A percentile compares a stretch with the other conserved stretches of the same genome.
Evolutionary conservation across 2,113 vertebrate species (phyloP).

Genomic region (Cephalopterus ornatus): DNA sequence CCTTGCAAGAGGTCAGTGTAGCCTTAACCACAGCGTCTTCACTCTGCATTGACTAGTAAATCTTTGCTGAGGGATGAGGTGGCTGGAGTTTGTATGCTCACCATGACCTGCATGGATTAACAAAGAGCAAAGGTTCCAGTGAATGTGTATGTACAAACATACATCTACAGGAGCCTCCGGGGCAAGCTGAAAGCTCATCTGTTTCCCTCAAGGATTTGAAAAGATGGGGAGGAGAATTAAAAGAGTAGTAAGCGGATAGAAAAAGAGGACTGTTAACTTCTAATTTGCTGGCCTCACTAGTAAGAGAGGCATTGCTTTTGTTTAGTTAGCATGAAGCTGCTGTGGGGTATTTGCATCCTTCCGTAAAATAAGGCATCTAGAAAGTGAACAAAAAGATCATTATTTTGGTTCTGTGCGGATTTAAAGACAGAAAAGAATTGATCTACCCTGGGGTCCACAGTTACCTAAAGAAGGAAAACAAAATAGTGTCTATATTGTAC

Average conservation of each 20-base stretch:
- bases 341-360: not conserved
- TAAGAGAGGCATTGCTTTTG: not conserved
- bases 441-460: not conserved
- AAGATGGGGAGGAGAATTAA: not conserved
- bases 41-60: constrained; percentile 3
- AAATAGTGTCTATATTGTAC: not conserved
- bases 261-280: not conserved
- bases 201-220: constrained; percentile 48
- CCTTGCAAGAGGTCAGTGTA: constrained; percentile 39
- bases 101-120: constrained; percentile 42
- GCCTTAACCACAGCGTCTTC: constrained; percentile 32
- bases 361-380: not conserved
- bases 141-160: constrained; percentile 44
- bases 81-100: constrained; percentile 39
- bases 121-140: constrained; percentile 34
- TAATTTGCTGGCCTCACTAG: constrained; percentile 1
- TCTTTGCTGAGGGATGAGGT: constrained; percentile 5
- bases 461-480: not conserved
- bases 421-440: not conserved
- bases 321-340: not conserved
- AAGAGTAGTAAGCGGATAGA: not conserved
- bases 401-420: not conserved
- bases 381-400: not conserved
- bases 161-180: not conserved
- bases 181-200: constrained; percentile 39